phyloP scores from a whole-genome alignment of 2,888 invertebrate genomes.

The Macroteleia sp. region DNA sequence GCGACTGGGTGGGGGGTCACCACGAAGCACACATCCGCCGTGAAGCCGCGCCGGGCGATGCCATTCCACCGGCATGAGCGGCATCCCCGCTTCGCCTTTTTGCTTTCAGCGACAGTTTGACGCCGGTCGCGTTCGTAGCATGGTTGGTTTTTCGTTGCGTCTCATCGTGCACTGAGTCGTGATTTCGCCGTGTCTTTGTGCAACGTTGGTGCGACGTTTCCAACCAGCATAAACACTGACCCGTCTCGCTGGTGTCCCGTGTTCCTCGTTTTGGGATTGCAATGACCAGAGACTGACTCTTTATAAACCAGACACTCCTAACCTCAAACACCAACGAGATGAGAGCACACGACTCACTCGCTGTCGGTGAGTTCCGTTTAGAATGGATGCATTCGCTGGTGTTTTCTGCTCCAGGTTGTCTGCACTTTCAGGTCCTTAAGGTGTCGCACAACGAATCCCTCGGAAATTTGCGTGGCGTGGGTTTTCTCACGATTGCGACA shows the following conservation, averaged over 20 bases:
- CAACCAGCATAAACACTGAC: neutral
- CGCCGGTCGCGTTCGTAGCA: slow-evolving; percentile 62
- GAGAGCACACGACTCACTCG: slow-evolving; percentile 20
- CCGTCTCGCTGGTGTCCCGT: neutral
- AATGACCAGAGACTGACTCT: neutral
- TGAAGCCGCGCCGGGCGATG: slow-evolving; percentile 58
- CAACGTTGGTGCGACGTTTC: slow-evolving; percentile 27
- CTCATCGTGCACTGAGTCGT: slow-evolving; percentile 1
- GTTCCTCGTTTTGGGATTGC: neutral
- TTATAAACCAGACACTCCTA: slow-evolving; percentile 3
- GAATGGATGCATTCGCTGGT: slow-evolving; percentile 1
- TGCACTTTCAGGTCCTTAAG: neutral
- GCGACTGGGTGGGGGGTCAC: slow-evolving; percentile 48
- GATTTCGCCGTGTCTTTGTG: slow-evolving; percentile 27
- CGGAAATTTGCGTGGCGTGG: neutral
- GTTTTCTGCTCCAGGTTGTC: no score
- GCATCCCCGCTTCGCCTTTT: slow-evolving; percentile 62
- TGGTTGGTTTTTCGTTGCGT: slow-evolving; percentile 39
- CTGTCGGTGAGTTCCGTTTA: slow-evolving; percentile 32
- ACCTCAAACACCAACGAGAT: slow-evolving; percentile 41
- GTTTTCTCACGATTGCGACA: neutral
- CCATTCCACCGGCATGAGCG: slow-evolving; percentile 64
- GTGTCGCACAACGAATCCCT: neutral
- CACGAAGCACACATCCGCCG: slow-evolving; percentile 60
- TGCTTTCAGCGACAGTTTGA: slow-evolving; percentile 64